These are phyloP conservation scores for Stichodactyla mertensii DNA, from an alignment of 64 coral and sea anemone genomes.

Conservation along the genomic window DNA sequence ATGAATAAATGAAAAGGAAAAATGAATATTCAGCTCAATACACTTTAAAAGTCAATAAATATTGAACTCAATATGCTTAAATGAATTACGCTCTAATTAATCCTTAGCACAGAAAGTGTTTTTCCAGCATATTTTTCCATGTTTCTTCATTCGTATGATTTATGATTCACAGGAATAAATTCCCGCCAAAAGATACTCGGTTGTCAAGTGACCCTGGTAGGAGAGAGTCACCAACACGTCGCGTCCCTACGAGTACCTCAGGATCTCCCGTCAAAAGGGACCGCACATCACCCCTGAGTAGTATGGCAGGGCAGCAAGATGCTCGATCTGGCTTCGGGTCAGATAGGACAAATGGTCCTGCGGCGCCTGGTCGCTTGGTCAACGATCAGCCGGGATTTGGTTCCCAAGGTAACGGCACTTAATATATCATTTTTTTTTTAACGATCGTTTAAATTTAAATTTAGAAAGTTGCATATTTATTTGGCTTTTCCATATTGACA, in stretches of 20 bases:
- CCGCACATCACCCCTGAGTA: conserved; percentile 41
- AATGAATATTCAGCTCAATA: too few species aligned
- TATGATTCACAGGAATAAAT: conserved; percentile 54
- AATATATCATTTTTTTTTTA: background rate
- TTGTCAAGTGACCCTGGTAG: conserved; percentile 13
- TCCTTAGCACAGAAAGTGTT: too few species aligned
- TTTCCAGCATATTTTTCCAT: background rate
- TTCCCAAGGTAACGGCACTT: conserved; percentile 2
- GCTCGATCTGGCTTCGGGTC: background rate
- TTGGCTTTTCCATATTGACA: background rate
- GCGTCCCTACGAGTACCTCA: conserved; percentile 21
- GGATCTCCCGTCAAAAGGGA: conserved; percentile 40
- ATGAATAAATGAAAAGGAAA: too few species aligned
- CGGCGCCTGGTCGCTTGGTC: background rate
- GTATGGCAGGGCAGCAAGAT: background rate
- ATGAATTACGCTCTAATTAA: too few species aligned
- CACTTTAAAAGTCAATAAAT: too few species aligned
- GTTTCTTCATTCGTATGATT: background rate
- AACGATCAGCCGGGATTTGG: conserved; percentile 20
- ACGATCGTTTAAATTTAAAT: background rate
- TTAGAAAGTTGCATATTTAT: background rate
- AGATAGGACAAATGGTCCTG: conserved; percentile 7
- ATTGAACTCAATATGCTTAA: too few species aligned
- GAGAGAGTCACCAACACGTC: conserved; percentile 48
- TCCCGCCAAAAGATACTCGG: conserved; percentile 36